Conservation (phyloP, 2,888 invertebrate species). For the Holacanthella duospinosa region DNA sequence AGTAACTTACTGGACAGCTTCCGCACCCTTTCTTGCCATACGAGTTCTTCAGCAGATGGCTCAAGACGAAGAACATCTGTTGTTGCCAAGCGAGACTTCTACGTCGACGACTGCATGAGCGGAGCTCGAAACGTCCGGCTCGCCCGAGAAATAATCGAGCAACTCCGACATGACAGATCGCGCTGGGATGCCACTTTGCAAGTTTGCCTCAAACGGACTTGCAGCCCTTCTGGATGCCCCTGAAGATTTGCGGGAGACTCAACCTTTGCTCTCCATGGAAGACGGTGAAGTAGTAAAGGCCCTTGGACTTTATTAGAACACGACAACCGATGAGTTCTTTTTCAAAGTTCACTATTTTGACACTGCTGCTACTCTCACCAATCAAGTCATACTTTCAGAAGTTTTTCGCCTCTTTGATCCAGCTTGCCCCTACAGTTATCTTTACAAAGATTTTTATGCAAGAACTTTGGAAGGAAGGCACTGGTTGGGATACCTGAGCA, state of each 20-base stretch:
- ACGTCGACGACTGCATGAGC: neutral
- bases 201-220: neutral
- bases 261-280: neutral
- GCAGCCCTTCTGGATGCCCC: neutral
- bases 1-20: neutral
- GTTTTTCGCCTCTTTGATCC: constrained; percentile 37
- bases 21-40: neutral
- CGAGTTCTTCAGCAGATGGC: too few relatives aligned
- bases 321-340: neutral
- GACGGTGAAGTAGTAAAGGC: neutral
- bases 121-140: neutral
- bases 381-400: constrained; percentile 23
- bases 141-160: neutral
- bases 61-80: too few relatives aligned
- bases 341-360: neutral
- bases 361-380: neutral
- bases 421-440: too few relatives aligned
- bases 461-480: neutral
- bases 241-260: neutral
- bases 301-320: neutral
- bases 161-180: neutral
- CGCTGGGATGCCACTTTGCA: neutral
- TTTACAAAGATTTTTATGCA: neutral
- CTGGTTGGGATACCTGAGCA: too few relatives aligned
- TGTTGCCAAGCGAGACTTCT: neutral